Evolutionary conservation across 2,888 invertebrate genomes (phyloP), one percentile per base, ranked within the genome.

Genomic region (Agrypnus murinus): DNA sequence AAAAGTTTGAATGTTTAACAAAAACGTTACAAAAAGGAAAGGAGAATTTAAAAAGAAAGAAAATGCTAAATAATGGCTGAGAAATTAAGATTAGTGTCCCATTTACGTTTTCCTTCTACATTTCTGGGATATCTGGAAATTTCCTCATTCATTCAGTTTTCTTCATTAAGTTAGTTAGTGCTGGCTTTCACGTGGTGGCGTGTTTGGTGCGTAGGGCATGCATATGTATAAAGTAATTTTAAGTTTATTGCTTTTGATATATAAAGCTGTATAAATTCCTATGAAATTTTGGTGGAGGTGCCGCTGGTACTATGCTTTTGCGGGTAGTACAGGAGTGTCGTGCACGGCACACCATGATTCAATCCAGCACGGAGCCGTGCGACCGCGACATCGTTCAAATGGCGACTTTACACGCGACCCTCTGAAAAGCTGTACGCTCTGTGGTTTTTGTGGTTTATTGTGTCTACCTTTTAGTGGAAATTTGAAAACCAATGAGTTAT

Each of bases 291-390:
- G 32, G 58, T 59, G 58, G 48, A 66, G 38, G 38, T 50, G 50
- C 50, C 55, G 36, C 43, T 43, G 45, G 14, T 34, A 57, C 7
- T 57, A 34, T 65, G 38, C 46, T 19, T 50, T 50, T 40, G 50
- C 40, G 40, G 60, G 17, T 40, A 25, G 55, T 19, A 6, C 58
- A 55, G 60, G 58, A 59, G 68, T 72, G 71, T 72, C 71, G 71
- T 72, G 71, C 71, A 60, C 57, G 63, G 63, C 67, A 71, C 64
- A 71, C 71, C 71, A 68, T 72, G 67, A 67, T 72, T 72, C 71
- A 72, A 72, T 68, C 64, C 67, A 62, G 68, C 71, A 72, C 71
- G 67, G 68, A 57, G 64, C 53, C 57, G 59, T 63, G 58, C 64
- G 55, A 65, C 68, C 68, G 66, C 71, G 65, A 66, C 71, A 57